A percentile compares a stretch with the other conserved stretches of the same genome.
These are phyloP conservation scores for Pithys albifrons DNA, from an alignment of 2,113 vertebrate species.

Conservation along the genomic window DNA sequence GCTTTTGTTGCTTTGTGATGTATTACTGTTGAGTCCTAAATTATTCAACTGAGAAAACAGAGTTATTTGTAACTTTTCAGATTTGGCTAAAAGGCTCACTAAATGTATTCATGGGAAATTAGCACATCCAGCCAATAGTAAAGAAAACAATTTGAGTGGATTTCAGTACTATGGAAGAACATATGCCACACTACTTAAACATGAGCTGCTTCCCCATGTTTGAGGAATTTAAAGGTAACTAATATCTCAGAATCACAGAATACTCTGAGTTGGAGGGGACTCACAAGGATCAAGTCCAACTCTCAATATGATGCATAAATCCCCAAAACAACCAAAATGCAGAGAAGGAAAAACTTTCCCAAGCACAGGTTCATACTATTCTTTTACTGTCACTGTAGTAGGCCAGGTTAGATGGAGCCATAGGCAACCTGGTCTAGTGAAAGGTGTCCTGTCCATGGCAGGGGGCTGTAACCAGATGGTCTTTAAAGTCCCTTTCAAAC, in stretches of 20 bases:
- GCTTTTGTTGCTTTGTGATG: neutral
- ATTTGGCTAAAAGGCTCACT: neutral
- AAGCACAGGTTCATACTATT: neutral
- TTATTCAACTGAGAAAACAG: neutral
- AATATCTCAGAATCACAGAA: neutral
- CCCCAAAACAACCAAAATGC: neutral
- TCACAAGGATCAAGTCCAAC: neutral
- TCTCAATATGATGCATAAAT: neutral
- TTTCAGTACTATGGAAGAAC: neutral
- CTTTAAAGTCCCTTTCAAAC: neutral
- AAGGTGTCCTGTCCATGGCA: neutral
- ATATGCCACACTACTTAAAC: neutral
- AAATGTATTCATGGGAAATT: neutral
- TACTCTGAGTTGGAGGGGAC: neutral
- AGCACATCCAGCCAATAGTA: neutral
- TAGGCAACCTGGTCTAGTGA: neutral
- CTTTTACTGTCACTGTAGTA: neutral
- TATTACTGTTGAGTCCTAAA: neutral
- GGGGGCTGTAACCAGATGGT: rapidly evolving
- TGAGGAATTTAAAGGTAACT: neutral
- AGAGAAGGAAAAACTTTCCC: neutral
- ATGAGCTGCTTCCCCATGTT: neutral
- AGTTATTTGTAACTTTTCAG: neutral
- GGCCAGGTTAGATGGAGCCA: neutral
- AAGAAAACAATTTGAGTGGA: neutral